phyloP scores from a whole-genome alignment of 2,797 vertebrate species.

The Poeciliopsis gracilis region DNA sequence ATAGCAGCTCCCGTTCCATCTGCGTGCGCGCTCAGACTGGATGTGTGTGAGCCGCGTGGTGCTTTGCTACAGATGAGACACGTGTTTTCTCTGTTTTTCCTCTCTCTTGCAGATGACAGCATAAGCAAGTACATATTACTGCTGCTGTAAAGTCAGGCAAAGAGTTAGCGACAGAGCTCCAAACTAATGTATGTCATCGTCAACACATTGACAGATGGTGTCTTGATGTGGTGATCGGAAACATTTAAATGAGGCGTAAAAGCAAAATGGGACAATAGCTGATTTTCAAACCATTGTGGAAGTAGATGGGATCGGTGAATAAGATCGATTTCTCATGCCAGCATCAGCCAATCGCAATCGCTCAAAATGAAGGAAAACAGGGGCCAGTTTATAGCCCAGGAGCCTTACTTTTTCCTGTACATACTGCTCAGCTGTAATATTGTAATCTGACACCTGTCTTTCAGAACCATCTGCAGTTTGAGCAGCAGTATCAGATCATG shows the following conservation, averaged over 20 bases:
- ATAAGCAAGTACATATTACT: neutral
- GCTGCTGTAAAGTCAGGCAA: neutral
- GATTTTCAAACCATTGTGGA: no score
- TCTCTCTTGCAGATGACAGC: neutral
- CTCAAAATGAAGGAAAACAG: no score
- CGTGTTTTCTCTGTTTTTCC: neutral
- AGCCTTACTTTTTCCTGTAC: no score
- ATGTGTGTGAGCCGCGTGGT: neutral
- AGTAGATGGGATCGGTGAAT: no score
- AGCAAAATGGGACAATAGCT: neutral
- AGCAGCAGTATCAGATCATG: neutral
- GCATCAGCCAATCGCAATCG: no score
- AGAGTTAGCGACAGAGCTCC: neutral
- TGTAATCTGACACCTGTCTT: neutral
- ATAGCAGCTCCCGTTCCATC: constrained; percentile 22
- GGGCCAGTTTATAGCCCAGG: no score
- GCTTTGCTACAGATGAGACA: neutral
- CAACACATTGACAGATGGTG: neutral
- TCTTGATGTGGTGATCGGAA: neutral
- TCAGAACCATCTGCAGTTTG: neutral
- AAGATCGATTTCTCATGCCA: no score
- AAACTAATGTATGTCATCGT: neutral
- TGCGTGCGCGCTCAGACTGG: constrained; percentile 1
- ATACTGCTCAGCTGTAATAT: neutral
- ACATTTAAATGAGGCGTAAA: neutral